Evolutionary conservation across 2,888 invertebrate genomes (phyloP), one percentile per base, ranked within the genome.

Genomic region (Chrysina gloriosa): DNA sequence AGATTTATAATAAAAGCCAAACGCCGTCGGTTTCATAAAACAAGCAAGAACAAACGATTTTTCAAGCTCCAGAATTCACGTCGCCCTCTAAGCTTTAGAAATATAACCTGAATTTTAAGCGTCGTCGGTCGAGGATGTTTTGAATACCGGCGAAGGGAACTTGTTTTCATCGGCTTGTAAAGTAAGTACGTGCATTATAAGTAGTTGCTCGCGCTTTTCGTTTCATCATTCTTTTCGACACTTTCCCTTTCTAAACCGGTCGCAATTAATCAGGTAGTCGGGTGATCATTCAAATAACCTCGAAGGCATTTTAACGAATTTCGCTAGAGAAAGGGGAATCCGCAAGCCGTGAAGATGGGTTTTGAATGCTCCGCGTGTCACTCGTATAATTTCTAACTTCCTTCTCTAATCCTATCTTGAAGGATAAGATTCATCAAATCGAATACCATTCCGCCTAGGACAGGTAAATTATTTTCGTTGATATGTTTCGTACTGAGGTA

Each of bases 1-100:
- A 47, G 68, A 69, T 65, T 69, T 69, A 69, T 65, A 69, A 69
- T 58, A 65, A 69, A 63, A 63, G 65, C 52, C 48, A 21, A 42
- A 52, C 47, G 63, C 11, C 66, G n/a, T n/a, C n/a, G 42, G 50
- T 58, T 69, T 50, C 48, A 69, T 69, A 69, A 69, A 69, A 69
- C 68, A 69, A 69, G 65, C 65, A 58, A 65, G 65, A 65, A 65
- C 68, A 68, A 56, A 68, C 68, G 68, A 68, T 68, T 68, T 68
- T 68, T 68, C 68, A 58, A 48, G 68, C 54, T 69, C 48, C 45
- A 39, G 14, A 58, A 36, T 50, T 25, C 58, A 58, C 42, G 45
- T 29, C 56, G 27, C 48, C 21, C 42, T 4, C 39, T 69, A 65
- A 65, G 65, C 48, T 50, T 48, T 14, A 50, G 42, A 69, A 48